These are phyloP conservation scores for Rhincodon typus DNA, from an alignment of 2,797 vertebrate species.

Conservation along the genomic window DNA sequence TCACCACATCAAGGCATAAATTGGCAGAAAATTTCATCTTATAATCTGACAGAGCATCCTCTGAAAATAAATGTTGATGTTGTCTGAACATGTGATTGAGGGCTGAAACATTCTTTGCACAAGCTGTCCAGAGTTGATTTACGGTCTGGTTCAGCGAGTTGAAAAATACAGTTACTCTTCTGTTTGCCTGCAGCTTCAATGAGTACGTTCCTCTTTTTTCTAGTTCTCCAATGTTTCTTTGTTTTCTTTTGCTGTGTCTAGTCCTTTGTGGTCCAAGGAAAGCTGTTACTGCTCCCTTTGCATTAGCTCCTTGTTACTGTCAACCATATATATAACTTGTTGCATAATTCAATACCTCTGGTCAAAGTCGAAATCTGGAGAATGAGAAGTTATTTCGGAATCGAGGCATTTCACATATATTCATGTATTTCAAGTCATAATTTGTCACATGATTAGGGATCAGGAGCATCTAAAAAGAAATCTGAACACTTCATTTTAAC, in stretches of 20 bases:
- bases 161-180: neutral
- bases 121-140: no score
- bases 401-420: neutral
- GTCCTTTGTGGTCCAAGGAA: neutral
- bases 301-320: neutral
- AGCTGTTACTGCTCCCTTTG: neutral
- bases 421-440: neutral
- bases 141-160: neutral
- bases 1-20: neutral
- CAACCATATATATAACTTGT: neutral
- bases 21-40: neutral
- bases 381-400: neutral
- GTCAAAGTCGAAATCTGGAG: neutral
- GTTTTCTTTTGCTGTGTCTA: no score
- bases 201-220: neutral
- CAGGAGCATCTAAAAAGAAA: no score
- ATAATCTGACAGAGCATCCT: neutral
- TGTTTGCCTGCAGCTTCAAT: neutral
- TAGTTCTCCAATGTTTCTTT: neutral
- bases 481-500: no score
- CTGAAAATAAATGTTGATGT: constrained; percentile 17
- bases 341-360: neutral
- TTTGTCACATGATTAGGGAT: neutral
- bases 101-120: neutral
- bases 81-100: neutral